Percentiles rank a stretch among this genome's conserved stretches.
Conservation (phyloP, 92 coral and sea anemone genomes). For the Porites rus region DNA sequence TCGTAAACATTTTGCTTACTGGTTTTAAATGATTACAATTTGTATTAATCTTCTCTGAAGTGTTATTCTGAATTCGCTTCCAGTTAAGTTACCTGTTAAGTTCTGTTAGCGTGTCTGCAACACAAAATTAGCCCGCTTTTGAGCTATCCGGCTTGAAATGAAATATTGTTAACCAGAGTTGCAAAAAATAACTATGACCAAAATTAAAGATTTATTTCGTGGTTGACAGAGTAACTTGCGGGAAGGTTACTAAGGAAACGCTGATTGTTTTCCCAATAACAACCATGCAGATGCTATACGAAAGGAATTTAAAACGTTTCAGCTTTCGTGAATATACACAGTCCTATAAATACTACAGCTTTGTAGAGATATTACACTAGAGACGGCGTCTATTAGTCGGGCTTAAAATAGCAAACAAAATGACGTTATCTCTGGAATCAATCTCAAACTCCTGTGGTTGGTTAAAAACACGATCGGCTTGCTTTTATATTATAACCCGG, state of each 20-base stretch:
- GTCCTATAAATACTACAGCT: not conserved
- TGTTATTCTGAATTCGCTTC: too few species aligned
- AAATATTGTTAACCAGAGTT: not conserved
- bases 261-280: not conserved
- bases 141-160: too few species aligned
- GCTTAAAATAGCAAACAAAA: not conserved
- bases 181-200: too few species aligned
- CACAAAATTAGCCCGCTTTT: too few species aligned
- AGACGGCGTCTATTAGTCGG: constrained; percentile 13
- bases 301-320: not conserved
- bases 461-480: not conserved
- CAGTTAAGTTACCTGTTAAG: not conserved
- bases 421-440: not conserved
- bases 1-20: too few species aligned
- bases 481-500: not conserved
- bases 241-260: not conserved
- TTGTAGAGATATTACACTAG: not conserved
- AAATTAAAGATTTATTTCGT: too few species aligned
- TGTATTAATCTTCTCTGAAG: too few species aligned
- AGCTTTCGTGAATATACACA: not conserved
- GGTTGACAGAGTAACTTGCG: not conserved
- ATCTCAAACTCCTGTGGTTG: not conserved
- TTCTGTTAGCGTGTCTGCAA: not conserved
- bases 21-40: too few species aligned
- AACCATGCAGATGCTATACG: not conserved